Conservation (phyloP, 2,797 vertebrate species). For the Hirundo rustica region DNA sequence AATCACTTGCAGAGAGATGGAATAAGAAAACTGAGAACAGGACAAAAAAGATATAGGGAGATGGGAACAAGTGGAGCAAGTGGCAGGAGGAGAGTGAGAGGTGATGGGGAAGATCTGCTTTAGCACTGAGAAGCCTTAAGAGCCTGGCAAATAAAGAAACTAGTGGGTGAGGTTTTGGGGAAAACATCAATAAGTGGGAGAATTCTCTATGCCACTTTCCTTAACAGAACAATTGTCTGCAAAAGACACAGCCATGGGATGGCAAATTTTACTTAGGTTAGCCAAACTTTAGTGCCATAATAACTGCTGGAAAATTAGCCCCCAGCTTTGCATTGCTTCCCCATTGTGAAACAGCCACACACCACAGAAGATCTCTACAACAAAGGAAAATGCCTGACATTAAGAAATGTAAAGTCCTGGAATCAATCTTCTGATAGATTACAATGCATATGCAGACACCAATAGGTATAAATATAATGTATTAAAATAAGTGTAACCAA, state of each 20-base stretch:
- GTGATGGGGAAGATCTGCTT: background rate
- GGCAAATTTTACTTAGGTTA: background rate
- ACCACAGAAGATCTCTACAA: background rate
- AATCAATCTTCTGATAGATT: background rate
- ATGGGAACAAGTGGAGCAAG: background rate
- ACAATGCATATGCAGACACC: no score
- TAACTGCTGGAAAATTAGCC: background rate
- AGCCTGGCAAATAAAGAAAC: background rate
- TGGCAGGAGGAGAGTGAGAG: background rate
- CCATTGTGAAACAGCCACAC: background rate
- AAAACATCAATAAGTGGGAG: background rate
- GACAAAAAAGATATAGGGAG: rapidly evolving
- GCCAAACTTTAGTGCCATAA: background rate
- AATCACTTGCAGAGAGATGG: background rate
- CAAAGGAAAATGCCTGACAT: background rate
- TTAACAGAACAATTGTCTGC: background rate
- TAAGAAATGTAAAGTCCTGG: background rate
- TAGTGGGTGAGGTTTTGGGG: rapidly evolving
- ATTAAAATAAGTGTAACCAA: background rate
- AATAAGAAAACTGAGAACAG: background rate
- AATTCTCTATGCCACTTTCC: background rate
- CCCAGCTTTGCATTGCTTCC: background rate
- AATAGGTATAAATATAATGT: background rate
- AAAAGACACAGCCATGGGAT: background rate
- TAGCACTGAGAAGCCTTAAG: background rate